Conservation (phyloP, 1,140 invertebrate species). For the Drosophila lowei region DNA sequence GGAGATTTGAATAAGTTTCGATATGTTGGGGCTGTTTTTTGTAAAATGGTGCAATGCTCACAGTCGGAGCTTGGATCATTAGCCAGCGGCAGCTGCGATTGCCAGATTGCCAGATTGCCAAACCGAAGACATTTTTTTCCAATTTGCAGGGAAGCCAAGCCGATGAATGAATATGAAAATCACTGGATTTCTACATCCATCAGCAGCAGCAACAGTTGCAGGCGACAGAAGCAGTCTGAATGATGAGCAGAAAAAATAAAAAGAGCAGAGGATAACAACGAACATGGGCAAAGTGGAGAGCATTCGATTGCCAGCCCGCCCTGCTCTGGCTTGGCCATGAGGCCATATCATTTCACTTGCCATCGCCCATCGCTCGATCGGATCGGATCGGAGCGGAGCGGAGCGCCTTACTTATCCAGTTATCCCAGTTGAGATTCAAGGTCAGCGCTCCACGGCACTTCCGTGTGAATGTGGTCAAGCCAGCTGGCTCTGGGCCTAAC, state of each 20-base stretch:
- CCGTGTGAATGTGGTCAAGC: conserved; percentile 68
- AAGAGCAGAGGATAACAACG: conserved; percentile 19
- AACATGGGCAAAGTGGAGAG: conserved; percentile 15
- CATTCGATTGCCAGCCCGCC: conserved; percentile 12
- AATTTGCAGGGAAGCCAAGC: conserved; percentile 60
- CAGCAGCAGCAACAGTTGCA: conserved; percentile 19
- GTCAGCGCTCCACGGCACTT: conserved; percentile 64
- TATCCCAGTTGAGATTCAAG: conserved; percentile 66
- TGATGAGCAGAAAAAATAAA: conserved; percentile 54
- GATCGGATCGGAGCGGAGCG: not conserved
- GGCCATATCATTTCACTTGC: conserved; percentile 70
- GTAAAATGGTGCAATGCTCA: conserved; percentile 65
- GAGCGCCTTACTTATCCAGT: conserved; percentile 42
- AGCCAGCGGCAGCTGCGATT: conserved; percentile 59
- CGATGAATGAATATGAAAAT: conserved; percentile 74
- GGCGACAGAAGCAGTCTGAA: conserved; percentile 14
- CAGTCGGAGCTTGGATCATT: conserved; percentile 51
- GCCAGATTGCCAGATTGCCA: conserved; percentile 48
- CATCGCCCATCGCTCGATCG: conserved; percentile 11
- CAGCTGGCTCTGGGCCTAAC: conserved; percentile 34
- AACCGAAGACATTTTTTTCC: conserved; percentile 53
- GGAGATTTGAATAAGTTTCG: conserved; percentile 72
- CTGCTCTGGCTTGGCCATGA: conserved; percentile 53
- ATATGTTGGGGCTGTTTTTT: conserved; percentile 24
- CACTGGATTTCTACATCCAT: conserved; percentile 68